A percentile compares a stretch with the other conserved stretches of the same genome.
Evolutionary conservation across 2,113 vertebrate species (phyloP).

Genomic region (human): DNA sequence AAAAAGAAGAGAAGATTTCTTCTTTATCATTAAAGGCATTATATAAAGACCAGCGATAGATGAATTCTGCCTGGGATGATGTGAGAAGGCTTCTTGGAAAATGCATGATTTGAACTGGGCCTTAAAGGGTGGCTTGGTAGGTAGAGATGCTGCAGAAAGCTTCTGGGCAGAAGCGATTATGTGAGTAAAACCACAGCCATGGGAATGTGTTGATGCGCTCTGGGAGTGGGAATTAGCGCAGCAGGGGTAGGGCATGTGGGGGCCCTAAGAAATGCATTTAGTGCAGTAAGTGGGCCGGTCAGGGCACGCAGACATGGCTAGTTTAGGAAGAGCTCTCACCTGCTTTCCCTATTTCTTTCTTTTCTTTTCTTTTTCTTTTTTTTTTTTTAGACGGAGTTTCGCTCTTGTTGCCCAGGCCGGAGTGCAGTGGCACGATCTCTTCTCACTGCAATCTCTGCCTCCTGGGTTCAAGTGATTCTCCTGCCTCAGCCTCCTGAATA

Average conservation of each 20-base stretch:
- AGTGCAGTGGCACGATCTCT: too few species aligned
- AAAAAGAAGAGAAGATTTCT: not conserved
- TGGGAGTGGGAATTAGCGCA: fast-evolving
- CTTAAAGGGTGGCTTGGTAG: not conserved
- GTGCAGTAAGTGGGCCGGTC: fast-evolving
- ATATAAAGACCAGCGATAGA: not conserved
- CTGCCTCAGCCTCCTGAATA: too few species aligned
- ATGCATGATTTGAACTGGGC: not conserved
- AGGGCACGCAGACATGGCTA: not conserved
- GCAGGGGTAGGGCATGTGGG: fast-evolving
- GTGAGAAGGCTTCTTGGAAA: not conserved
- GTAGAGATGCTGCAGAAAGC: not conserved
- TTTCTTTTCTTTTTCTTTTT: too few species aligned
- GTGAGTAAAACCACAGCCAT: fast-evolving
- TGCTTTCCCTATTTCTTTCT: not conserved
- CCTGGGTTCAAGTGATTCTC: fast-evolving
- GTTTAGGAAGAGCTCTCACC: not conserved
- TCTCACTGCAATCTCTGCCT: too few species aligned
- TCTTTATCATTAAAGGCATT: not conserved
- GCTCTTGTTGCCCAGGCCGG: too few species aligned
- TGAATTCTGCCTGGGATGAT: not conserved
- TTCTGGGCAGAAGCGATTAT: not conserved
- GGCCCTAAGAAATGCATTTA: fast-evolving
- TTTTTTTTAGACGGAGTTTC: too few species aligned
- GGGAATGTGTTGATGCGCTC: fast-evolving